Percentiles rank a stretch among this genome's conserved stretches.
Evolutionary conservation across 2,888 invertebrate species (phyloP).

Genomic region (Drepana falcataria): DNA sequence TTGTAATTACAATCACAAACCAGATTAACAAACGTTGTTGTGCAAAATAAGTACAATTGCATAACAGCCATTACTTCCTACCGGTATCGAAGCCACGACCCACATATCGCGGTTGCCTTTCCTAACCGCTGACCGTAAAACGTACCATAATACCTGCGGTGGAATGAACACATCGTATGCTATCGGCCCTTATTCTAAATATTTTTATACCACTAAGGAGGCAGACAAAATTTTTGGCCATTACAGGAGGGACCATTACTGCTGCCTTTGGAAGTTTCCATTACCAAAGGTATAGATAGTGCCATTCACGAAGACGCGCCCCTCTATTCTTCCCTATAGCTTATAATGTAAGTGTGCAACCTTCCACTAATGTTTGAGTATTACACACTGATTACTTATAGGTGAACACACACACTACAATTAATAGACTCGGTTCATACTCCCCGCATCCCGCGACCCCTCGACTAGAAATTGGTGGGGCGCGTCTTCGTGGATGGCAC

Average conservation of each 20-base stretch:
- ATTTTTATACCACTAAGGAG: background rate
- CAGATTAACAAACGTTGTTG: constrained; percentile 6
- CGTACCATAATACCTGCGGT: background rate
- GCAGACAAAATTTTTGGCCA: background rate
- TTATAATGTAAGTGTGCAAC: too few relatives aligned
- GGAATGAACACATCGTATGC: background rate
- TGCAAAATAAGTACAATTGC: constrained; percentile 20
- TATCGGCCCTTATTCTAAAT: background rate
- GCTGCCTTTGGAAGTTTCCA: background rate
- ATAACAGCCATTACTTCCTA: constrained; percentile 25
- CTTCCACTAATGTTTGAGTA: too few relatives aligned
- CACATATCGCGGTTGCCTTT: constrained; percentile 31
- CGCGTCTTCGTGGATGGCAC: too few relatives aligned
- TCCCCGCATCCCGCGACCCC: too few relatives aligned
- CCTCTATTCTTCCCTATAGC: too few relatives aligned
- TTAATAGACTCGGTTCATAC: too few relatives aligned
- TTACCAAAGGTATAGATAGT: background rate
- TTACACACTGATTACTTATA: too few relatives aligned
- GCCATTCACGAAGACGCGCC: too few relatives aligned
- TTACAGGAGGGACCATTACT: background rate
- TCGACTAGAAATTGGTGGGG: too few relatives aligned
- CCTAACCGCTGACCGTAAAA: constrained; percentile 30
- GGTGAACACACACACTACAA: too few relatives aligned
- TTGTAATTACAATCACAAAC: background rate
- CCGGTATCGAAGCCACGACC: constrained; percentile 35